Evolutionary conservation across 53 echinoderm and acorn worm genomes (phyloP).

Genomic region (Henricia sp.): DNA sequence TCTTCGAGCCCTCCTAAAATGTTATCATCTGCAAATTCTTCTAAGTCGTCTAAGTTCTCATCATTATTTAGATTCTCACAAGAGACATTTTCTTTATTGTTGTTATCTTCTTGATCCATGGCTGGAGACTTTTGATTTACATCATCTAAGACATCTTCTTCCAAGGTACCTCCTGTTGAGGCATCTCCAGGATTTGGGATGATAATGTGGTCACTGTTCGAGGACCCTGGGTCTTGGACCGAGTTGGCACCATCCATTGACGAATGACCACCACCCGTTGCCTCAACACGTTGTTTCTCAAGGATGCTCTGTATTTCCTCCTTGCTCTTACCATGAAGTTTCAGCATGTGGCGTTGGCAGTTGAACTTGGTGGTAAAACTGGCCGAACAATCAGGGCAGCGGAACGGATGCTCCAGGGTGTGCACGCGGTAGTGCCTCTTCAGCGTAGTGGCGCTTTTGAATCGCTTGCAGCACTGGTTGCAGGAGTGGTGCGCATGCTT

Average conservation of each 20-base stretch:
- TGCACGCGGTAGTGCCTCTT: conserved; percentile 90
- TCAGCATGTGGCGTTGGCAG: conserved; percentile 98
- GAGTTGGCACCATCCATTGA: background rate
- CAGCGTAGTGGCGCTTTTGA: conserved; percentile 89
- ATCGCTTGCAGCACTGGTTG: conserved; percentile 91
- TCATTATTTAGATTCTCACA: too few species aligned
- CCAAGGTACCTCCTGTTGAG: too few species aligned
- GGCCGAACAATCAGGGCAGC: conserved; percentile 87
- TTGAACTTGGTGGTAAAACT: conserved; percentile 99
- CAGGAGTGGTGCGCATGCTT: conserved; percentile 79
- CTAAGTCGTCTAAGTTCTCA: too few species aligned
- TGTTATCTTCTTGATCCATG: too few species aligned
- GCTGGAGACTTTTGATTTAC: too few species aligned
- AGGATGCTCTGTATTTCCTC: conserved; percentile 74
- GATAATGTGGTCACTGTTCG: too few species aligned
- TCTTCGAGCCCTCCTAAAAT: too few species aligned
- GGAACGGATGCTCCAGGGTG: conserved; percentile 92
- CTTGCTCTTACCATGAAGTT: conserved; percentile 87
- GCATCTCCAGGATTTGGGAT: too few species aligned
- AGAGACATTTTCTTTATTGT: too few species aligned
- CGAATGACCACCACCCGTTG: background rate
- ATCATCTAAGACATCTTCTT: too few species aligned
- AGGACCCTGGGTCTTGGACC: conserved; percentile 42
- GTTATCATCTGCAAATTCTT: too few species aligned
- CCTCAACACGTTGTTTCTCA: conserved; percentile 34